These are phyloP conservation scores for Axea sp. DNA, from an alignment of 2,888 invertebrate species.

Conservation along the genomic window DNA sequence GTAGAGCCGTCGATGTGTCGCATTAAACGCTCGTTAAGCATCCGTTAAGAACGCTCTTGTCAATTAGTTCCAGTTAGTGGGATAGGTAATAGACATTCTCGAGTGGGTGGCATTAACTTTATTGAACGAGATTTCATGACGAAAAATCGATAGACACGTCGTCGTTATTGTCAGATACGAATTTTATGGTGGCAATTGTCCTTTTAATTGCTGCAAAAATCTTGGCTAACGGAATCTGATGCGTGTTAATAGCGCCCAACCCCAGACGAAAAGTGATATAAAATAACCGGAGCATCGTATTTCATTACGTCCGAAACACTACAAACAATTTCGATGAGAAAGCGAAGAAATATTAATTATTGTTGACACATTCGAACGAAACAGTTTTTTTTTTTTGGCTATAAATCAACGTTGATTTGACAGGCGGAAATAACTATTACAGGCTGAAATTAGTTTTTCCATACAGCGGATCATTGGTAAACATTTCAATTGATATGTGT, in stretches of 20 bases:
- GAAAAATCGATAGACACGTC: constrained; percentile 44
- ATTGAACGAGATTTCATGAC: constrained; percentile 39
- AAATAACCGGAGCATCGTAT: constrained; percentile 10
- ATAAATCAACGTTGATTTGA: too few relatives aligned
- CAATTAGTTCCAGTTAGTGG: constrained; percentile 56
- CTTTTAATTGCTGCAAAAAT: constrained; percentile 48
- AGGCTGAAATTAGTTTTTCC: too few relatives aligned
- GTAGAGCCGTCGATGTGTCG: constrained; percentile 34
- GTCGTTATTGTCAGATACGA: constrained; percentile 34
- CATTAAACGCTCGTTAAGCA: constrained; percentile 53
- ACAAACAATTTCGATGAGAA: too few relatives aligned
- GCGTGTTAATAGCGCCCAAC: constrained; percentile 16
- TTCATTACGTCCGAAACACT: background rate
- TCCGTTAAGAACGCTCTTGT: constrained; percentile 60
- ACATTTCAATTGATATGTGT: too few relatives aligned
- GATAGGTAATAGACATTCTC: constrained; percentile 50
- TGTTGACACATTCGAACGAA: too few relatives aligned
- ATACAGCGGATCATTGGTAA: too few relatives aligned
- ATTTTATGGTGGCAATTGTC: constrained; percentile 38
- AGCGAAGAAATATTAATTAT: too few relatives aligned
- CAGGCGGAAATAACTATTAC: too few relatives aligned
- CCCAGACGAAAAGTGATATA: constrained; percentile 19
- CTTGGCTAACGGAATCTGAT: constrained; percentile 30
- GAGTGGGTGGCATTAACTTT: constrained; percentile 58
- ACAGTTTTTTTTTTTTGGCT: too few relatives aligned